Evolutionary conservation across 2,797 vertebrate species (phyloP).

Genomic region (Ctenopoma kingsleyae): DNA sequence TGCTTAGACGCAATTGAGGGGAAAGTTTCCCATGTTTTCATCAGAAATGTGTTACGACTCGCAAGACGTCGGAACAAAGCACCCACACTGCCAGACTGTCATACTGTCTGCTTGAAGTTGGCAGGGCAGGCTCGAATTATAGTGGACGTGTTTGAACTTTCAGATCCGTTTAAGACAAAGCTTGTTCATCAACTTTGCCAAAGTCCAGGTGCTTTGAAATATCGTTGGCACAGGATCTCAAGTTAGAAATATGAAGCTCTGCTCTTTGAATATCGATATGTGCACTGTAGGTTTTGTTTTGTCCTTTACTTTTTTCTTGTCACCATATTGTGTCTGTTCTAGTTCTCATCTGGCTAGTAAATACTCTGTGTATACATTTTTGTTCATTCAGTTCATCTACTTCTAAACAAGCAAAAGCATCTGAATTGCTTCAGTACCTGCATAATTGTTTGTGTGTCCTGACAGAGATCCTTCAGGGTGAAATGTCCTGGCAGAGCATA

Average conservation of each 20-base stretch:
- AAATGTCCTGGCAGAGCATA: conserved; percentile 54
- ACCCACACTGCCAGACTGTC: conserved; percentile 51
- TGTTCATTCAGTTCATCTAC: conserved; percentile 9
- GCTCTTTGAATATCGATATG: conserved; percentile 3
- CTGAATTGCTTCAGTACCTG: conserved; percentile 15
- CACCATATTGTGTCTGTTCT: not conserved
- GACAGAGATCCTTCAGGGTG: conserved; percentile 43
- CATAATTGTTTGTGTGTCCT: conserved; percentile 48
- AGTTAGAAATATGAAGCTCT: conserved; percentile 1
- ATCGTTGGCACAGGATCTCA: conserved; percentile 14
- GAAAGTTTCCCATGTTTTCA: conserved; percentile 62
- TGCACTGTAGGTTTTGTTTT: not conserved
- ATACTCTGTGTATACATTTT: not conserved
- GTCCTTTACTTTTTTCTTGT: too few relatives aligned
- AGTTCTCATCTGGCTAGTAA: too few relatives aligned
- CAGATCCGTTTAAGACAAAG: conserved; percentile 37
- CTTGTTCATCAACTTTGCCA: conserved; percentile 18
- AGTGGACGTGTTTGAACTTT: conserved; percentile 53
- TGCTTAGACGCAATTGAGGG: conserved; percentile 67
- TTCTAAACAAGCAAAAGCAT: conserved; percentile 5
- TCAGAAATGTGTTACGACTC: conserved; percentile 68
- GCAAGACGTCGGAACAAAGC: conserved; percentile 60
- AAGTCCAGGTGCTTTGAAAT: conserved; percentile 40
- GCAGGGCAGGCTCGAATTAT: conserved; percentile 33
- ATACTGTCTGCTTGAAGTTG: conserved; percentile 48